phyloP scores from a whole-genome alignment of 30 jellyfish, hydroid and myxozoan species.

The Turritopsis rubra region DNA sequence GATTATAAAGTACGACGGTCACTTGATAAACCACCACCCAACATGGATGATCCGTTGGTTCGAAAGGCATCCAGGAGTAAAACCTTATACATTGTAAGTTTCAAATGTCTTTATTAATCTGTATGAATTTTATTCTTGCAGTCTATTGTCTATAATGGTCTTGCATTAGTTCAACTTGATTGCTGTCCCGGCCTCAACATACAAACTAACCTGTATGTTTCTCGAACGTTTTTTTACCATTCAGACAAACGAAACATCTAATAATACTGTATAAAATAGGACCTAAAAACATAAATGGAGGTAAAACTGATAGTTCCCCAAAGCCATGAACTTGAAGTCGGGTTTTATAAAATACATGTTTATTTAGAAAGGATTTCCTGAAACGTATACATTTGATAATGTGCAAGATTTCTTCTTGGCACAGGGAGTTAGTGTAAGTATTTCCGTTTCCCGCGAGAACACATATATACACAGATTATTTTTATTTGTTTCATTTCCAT shows the following conservation, averaged over 20 bases:
- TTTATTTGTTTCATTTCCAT: neutral
- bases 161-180: too few relatives aligned
- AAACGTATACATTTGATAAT: conserved; percentile 46
- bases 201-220: neutral
- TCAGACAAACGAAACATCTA: too few relatives aligned
- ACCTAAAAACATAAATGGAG: too few relatives aligned
- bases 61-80: conserved; percentile 38
- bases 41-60: conserved; percentile 38
- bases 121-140: neutral
- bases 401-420: conserved; percentile 56
- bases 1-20: conserved; percentile 51
- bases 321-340: too few relatives aligned
- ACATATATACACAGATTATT: too few relatives aligned
- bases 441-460: too few relatives aligned
- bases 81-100: conserved; percentile 60
- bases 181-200: too few relatives aligned
- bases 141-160: neutral
- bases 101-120: neutral
- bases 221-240: too few relatives aligned
- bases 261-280: too few relatives aligned
- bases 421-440: conserved; percentile 48
- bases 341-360: too few relatives aligned
- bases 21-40: conserved; percentile 45
- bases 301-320: too few relatives aligned
- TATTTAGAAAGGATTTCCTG: conserved; percentile 75